Percentiles rank a stretch among this genome's conserved stretches.
These are phyloP conservation scores for Thysanoteuthis rhombus DNA, from an alignment of 2,888 invertebrate species.

Conservation along the genomic window DNA sequence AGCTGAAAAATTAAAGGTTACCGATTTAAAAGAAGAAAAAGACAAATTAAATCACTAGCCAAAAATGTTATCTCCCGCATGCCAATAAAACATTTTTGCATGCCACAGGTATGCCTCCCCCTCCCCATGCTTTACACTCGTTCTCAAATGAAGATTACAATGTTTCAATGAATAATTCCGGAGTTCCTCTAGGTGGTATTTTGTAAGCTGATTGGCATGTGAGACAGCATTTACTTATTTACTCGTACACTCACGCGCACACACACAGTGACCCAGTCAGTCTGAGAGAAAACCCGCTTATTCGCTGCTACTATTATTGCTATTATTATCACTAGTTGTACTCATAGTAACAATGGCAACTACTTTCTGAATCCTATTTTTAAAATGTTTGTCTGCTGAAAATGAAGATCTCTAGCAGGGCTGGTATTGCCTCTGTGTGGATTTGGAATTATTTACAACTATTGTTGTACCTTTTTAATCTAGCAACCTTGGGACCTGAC, in stretches of 20 bases:
- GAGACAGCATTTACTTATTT: not conserved
- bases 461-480: no score
- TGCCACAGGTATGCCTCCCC: no score
- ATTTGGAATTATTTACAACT: not conserved
- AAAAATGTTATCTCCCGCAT: no score
- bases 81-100: no score
- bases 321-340: not conserved
- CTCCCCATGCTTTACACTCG: no score
- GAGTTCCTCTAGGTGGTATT: not conserved
- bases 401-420: not conserved
- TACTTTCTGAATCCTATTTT: not conserved
- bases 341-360: not conserved
- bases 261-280: not conserved
- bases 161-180: not conserved
- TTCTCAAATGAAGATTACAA: not conserved
- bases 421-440: not conserved
- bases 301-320: not conserved
- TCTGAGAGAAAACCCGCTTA: not conserved
- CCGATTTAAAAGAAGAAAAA: no score
- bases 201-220: not conserved
- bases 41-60: no score
- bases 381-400: not conserved
- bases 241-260: not conserved
- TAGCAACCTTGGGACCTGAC: no score
- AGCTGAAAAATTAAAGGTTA: no score